A percentile compares a stretch with the other conserved stretches of the same genome.
These are phyloP conservation scores for Cervus canadensis DNA, from an alignment of 2,113 vertebrate genomes.

Conservation along the genomic window DNA sequence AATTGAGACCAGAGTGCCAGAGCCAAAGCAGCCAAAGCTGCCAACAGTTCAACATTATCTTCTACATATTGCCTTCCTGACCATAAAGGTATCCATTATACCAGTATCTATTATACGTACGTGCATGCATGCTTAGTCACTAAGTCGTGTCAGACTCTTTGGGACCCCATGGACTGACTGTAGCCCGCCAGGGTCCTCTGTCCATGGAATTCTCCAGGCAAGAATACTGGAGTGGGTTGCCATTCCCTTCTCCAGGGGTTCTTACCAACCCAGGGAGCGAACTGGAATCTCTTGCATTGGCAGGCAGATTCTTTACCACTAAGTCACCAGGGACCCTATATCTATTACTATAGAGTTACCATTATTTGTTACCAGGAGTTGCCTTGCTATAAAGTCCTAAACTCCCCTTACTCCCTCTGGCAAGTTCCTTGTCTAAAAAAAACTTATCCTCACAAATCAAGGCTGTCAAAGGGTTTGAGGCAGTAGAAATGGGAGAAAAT, in stretches of 20 bases:
- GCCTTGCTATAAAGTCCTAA: background rate
- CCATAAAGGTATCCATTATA: background rate
- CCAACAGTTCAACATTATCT: background rate
- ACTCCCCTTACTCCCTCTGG: background rate
- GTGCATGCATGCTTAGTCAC: background rate
- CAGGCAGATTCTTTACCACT: background rate
- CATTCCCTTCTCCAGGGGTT: background rate
- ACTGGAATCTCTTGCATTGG: fast-evolving
- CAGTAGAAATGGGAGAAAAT: background rate
- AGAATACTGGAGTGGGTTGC: background rate
- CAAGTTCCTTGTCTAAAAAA: background rate
- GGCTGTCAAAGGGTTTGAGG: background rate
- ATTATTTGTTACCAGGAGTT: background rate
- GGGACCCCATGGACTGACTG: background rate
- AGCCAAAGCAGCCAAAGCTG: background rate
- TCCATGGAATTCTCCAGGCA: background rate
- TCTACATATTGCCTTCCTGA: background rate
- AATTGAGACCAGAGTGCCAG: background rate
- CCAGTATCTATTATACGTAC: background rate
- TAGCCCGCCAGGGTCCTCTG: background rate
- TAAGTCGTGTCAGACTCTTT: background rate
- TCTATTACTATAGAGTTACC: background rate
- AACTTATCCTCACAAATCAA: background rate
- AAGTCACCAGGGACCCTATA: background rate
- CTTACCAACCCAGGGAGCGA: background rate